Evolutionary conservation across 2,113 vertebrate genomes (phyloP).

Genomic region (Myotis yumanensis): DNA sequence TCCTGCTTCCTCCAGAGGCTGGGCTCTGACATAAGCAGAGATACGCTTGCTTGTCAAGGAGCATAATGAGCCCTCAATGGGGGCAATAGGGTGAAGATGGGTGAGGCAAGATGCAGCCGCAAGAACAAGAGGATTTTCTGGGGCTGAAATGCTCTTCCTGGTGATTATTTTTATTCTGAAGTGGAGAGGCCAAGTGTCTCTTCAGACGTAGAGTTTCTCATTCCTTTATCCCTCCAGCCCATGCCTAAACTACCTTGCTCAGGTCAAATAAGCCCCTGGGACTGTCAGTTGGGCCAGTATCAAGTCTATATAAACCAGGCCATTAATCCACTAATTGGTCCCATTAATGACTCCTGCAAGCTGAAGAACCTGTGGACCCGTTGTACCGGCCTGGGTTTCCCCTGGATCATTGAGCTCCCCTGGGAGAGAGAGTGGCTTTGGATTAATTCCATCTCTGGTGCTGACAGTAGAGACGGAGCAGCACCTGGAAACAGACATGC

Average conservation of each 20-base stretch:
- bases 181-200: not conserved
- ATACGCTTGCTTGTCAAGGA: not conserved
- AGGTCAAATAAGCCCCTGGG: not conserved
- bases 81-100: not conserved
- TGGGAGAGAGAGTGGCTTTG: not conserved
- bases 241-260: not conserved
- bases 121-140: not conserved
- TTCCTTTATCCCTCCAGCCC: not conserved
- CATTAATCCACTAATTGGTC: not conserved
- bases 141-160: slow-evolving; percentile 20
- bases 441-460: not conserved
- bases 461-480: not conserved
- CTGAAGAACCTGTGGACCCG: not conserved
- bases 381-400: not conserved
- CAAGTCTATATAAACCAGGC: not conserved
- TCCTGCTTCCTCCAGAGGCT: not conserved
- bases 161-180: slow-evolving; percentile 48
- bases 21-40: not conserved
- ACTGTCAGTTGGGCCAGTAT: not conserved
- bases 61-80: not conserved
- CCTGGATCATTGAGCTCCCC: not conserved
- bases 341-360: not conserved
- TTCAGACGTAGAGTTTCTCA: not conserved
- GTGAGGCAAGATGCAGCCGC: not conserved
- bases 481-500: not conserved